phyloP scores from a whole-genome alignment of 2,888 invertebrate species.

The Gymnocheta viridis region DNA sequence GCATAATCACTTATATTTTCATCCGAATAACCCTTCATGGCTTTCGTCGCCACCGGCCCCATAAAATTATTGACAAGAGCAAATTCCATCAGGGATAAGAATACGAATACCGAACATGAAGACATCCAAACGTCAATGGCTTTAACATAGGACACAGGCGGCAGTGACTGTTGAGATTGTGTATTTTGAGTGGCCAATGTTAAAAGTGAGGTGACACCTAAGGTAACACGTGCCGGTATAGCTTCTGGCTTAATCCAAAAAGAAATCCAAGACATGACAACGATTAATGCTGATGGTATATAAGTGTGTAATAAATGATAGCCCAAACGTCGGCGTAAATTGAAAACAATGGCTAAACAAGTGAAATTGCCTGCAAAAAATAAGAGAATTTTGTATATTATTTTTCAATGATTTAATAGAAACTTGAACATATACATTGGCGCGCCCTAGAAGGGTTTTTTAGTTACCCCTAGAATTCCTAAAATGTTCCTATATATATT shows the following conservation, averaged over 20 bases:
- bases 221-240: constrained; percentile 93
- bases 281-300: constrained; percentile 94
- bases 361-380: constrained; percentile 90
- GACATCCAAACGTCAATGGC: constrained; percentile 97
- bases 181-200: constrained; percentile 96
- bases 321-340: constrained; percentile 90
- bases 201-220: constrained; percentile 93
- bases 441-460: too few species aligned
- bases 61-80: constrained; percentile 94
- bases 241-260: constrained; percentile 98
- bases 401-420: too few species aligned
- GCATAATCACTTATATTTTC: constrained; percentile 89
- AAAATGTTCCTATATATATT: too few species aligned
- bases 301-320: constrained; percentile 96
- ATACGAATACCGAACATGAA: constrained; percentile 95
- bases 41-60: constrained; percentile 93
- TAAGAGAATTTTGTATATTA: not conserved
- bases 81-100: constrained; percentile 94
- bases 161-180: constrained; percentile 93
- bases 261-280: constrained; percentile 97
- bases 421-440: too few species aligned
- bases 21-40: constrained; percentile 94
- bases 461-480: too few species aligned
- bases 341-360: constrained; percentile 94
- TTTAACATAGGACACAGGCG: constrained; percentile 95